Evolutionary conservation across 2,888 invertebrate species (phyloP), one percentile per base, ranked within the genome.

Genomic region (Chymomyza fuscimana): DNA sequence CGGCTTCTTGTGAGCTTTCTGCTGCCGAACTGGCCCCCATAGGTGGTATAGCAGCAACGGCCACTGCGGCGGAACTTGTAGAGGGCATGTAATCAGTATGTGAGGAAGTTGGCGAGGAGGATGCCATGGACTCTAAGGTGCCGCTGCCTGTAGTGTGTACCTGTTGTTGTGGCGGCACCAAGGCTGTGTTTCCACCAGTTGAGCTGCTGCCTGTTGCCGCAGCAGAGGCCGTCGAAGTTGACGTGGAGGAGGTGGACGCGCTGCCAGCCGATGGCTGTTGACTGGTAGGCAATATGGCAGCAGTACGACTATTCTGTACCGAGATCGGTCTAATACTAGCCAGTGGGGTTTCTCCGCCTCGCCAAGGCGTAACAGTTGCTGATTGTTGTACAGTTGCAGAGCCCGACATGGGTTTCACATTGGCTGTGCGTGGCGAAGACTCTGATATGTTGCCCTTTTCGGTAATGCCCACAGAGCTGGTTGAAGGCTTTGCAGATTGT

Each of bases 291-390:
- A 96, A 93, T 67, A 97, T 96, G 63, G 96, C 96, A 25, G 95
- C 95, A 79, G 95, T 95, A 67, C 95, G 92, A 51, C 94, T 93
- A 76, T 93, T 93, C 64, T 94, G 95, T 65, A 95, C 94, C 2
- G 96, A 95, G 94, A 98, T 97, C 0, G 98, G 98, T 50, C 98
- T 94, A 86, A 98, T 98, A 82, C 98, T 97, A 22, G 98, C 98
- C 74, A 98, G 93, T 0, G 96, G 97, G 0, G 97, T 97, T 90
- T 96, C 96, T 5, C 95, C 94, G 3, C 95, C 95, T 73, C 96
- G 94, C 91, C 96, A 94, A 25, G 94, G 94, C n/a, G 93, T 93
- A 54, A 94, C 94, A 5, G 94, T 91, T 0, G 92, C 92, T 3
- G 92, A 92, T 75, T 92, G 92, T 64, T 92, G 92, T 0, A 89